phyloP scores from a whole-genome alignment of 2,113 vertebrate species.

The Siniperca chuatsi region DNA sequence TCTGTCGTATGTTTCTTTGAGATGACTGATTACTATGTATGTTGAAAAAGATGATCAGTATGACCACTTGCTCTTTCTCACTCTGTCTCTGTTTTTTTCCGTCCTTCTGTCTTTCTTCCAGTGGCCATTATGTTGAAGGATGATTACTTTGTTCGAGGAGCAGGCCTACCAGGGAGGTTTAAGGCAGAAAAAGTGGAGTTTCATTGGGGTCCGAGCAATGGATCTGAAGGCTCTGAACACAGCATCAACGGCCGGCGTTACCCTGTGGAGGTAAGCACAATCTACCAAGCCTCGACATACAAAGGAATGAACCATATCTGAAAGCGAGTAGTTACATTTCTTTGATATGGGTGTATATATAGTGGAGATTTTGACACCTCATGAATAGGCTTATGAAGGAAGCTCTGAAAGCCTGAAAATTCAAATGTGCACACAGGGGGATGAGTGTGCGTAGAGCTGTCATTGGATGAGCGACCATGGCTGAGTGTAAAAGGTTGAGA shows the following conservation, averaged over 20 bases:
- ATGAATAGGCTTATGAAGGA: background rate
- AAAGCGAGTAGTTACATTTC: background rate
- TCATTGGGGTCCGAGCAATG: slow-evolving; percentile 97
- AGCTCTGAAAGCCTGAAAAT: background rate
- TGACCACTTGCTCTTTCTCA: slow-evolving; percentile 2
- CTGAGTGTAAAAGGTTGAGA: background rate
- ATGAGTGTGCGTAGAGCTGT: background rate
- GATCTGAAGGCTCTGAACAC: slow-evolving; percentile 94
- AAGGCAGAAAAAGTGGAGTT: slow-evolving; percentile 98
- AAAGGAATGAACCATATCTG: background rate
- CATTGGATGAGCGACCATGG: background rate
- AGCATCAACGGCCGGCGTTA: slow-evolving; percentile 92
- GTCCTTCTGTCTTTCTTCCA: slow-evolving; percentile 70
- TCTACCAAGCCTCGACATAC: background rate
- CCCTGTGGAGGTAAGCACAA: slow-evolving; percentile 92
- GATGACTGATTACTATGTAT: slow-evolving; percentile 16
- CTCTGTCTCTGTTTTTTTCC: slow-evolving; percentile 33
- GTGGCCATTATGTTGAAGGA: slow-evolving; percentile 96
- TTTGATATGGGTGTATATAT: background rate
- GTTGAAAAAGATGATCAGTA: slow-evolving; percentile 3
- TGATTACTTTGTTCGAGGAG: slow-evolving; percentile 95
- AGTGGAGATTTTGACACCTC: background rate
- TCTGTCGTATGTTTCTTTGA: slow-evolving; percentile 9
- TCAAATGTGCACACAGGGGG: background rate
- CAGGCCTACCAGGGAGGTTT: slow-evolving; percentile 93